phyloP scores from a whole-genome alignment of 2,888 invertebrate species.

The Toxonevra muliebris region DNA sequence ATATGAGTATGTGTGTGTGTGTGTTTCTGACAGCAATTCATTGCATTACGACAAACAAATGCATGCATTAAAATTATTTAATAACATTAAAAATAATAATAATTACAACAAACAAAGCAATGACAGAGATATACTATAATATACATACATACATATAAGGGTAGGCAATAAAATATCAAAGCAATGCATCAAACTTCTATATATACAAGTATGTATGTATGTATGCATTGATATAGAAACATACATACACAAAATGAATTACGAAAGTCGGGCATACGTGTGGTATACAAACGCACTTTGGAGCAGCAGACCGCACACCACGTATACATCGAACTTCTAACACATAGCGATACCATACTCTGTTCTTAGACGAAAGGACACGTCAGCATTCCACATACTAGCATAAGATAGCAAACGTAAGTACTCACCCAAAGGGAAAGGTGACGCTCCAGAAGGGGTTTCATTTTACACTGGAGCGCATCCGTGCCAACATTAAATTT shows the following conservation, averaged over 20 bases:
- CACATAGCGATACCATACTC: no score
- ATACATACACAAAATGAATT: neutral
- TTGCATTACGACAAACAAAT: no score
- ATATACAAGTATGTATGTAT: constrained; percentile 1
- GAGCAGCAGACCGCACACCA: neutral
- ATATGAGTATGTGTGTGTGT: neutral
- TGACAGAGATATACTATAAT: no score
- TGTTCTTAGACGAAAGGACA: no score
- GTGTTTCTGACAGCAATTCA: neutral
- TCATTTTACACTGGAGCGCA: no score
- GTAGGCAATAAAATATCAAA: constrained; percentile 6
- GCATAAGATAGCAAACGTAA: no score
- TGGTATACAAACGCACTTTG: neutral
- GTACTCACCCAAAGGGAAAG: no score
- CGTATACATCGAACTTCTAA: neutral
- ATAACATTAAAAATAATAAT: constrained; percentile 3
- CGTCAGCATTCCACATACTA: no score
- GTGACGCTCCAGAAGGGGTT: no score
- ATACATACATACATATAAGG: no score
- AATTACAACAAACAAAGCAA: neutral
- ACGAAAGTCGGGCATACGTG: neutral
- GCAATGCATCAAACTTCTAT: neutral
- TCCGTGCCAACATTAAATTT: no score
- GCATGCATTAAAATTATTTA: neutral
- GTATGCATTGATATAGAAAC: neutral